These are phyloP conservation scores for Torymus tubicola DNA, from an alignment of 2,888 invertebrate species.

Conservation along the genomic window DNA sequence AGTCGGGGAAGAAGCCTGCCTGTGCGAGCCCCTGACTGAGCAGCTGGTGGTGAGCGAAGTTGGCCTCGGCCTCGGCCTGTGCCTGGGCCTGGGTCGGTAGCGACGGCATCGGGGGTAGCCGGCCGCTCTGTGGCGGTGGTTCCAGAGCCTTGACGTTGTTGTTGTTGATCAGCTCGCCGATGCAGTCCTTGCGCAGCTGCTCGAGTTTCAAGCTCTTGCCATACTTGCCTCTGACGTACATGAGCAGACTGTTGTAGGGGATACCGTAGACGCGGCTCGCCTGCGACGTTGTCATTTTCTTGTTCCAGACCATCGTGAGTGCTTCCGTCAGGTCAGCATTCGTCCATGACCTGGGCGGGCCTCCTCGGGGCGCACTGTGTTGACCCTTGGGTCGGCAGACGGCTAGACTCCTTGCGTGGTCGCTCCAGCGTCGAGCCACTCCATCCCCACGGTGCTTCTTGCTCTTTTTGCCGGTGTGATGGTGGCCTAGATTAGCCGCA, in stretches of 20 bases:
- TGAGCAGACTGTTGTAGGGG: constrained; percentile 93
- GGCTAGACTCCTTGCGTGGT: constrained; percentile 75
- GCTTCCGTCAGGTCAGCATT: constrained; percentile 94
- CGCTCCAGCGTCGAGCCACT: constrained; percentile 70
- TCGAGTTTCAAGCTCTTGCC: constrained; percentile 94
- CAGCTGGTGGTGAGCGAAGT: constrained; percentile 71
- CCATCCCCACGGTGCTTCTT: constrained; percentile 71
- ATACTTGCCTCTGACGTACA: constrained; percentile 95
- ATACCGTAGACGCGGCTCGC: constrained; percentile 94
- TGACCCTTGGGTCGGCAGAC: constrained; percentile 92
- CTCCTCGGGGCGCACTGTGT: constrained; percentile 93
- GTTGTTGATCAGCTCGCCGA: constrained; percentile 82
- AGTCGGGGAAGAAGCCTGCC: constrained; percentile 88
- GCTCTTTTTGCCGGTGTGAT: constrained; percentile 67
- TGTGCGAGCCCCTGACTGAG: constrained; percentile 79
- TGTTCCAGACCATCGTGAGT: constrained; percentile 95
- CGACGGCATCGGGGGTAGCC: constrained; percentile 60
- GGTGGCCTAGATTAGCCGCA: constrained; percentile 62
- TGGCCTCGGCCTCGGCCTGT: constrained; percentile 66
- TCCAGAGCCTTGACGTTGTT: constrained; percentile 79
- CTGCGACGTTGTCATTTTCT: constrained; percentile 95
- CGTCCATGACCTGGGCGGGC: constrained; percentile 94
- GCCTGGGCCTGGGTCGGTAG: constrained; percentile 47
- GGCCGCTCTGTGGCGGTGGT: constrained; percentile 51
- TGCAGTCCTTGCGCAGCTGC: constrained; percentile 91